A percentile compares a stretch with the other conserved stretches of the same genome.
Evolutionary conservation across 2,888 invertebrate genomes (phyloP).

Genomic region (Caenorhabditis afra): DNA sequence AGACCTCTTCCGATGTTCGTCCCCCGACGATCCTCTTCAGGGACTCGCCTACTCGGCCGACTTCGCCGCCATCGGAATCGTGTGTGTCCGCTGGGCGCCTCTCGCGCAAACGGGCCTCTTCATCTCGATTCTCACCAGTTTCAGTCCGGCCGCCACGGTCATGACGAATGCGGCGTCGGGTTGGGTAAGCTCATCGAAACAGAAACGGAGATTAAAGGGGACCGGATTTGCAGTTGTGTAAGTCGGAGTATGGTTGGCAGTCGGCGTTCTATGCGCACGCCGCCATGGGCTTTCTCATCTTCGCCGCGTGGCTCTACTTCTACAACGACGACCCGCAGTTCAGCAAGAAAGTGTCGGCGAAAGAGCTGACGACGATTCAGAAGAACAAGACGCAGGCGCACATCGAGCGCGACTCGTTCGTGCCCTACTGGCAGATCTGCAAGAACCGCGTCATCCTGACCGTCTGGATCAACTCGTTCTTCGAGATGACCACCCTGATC

Average conservation of each 20-base stretch:
- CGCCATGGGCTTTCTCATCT: conserved; percentile 56
- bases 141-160: conserved; percentile 72
- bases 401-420: conserved; percentile 73
- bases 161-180: conserved; percentile 76
- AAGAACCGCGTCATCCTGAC: conserved; percentile 72
- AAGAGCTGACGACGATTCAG: conserved; percentile 71
- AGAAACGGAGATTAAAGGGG: not conserved
- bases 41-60: conserved; percentile 71
- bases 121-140: conserved; percentile 75
- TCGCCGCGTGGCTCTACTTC: conserved; percentile 64
- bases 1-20: no score
- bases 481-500: conserved; percentile 75
- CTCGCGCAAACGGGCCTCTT: conserved; percentile 74
- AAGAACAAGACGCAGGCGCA: conserved; percentile 74
- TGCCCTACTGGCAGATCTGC: conserved; percentile 75
- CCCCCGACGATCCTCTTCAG: conserved; percentile 2
- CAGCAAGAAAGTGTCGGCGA: conserved; percentile 53
- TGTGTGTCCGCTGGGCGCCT: conserved; percentile 75
- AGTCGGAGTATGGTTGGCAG: conserved; percentile 72
- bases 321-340: conserved; percentile 70
- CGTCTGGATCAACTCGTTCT: conserved; percentile 76
- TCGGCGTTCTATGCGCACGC: conserved; percentile 75
- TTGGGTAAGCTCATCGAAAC: conserved; percentile 57
- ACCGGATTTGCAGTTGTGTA: conserved; percentile 65
- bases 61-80: conserved; percentile 72